Evolutionary conservation across 2,888 invertebrate genomes (phyloP), one percentile per base, ranked within the genome.

Genomic region (Molorchus minor): DNA sequence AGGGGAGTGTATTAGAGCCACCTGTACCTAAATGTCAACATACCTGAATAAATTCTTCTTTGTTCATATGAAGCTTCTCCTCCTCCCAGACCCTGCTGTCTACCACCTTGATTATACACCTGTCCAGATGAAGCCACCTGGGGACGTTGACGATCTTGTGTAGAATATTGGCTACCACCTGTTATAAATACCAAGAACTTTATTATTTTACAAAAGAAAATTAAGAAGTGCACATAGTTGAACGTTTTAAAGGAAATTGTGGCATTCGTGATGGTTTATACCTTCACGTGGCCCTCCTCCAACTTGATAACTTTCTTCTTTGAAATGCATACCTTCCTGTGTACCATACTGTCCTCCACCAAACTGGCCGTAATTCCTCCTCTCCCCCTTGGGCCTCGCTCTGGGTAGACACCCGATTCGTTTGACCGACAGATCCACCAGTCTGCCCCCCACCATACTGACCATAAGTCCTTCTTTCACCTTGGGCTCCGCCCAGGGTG

Each of bases 271-370:
- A 33, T 5, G 16, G 5, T 13, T 19, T 16, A n/a, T 44, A 35
- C 65, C 67, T 62, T 65, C 67, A 54, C 62, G 47, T 0, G 58
- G n/a, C 7, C 67, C 68, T 38, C 67, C 65, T 17, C 67, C 67
- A 1, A 67, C 59, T 21, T 60, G 49, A 38, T 64, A 65, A 13
- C 51, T 44, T 30, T 65, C 54, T 20, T 68, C 63, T 41, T 62
- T 49, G 30, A 49, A 45, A 36, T 52, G 36, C 36, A 17, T 60
- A 1, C 16, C 35, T 47, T 63, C 66, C 17, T 55, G 45, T 5
- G 15, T 40, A 16, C 30, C 29, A 52, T 55, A 47, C 38, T 44
- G 46, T 12, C 19, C 43, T 35, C 19, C 21, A 36, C 17, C 33
- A 15, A 62, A 40, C 29, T 52, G 53, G 10, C 10, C 19, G 8